Percentiles rank a stretch among this genome's conserved stretches.
phyloP scores from a whole-genome alignment of 2,888 invertebrate species.

The Erpobdella octoculata region DNA sequence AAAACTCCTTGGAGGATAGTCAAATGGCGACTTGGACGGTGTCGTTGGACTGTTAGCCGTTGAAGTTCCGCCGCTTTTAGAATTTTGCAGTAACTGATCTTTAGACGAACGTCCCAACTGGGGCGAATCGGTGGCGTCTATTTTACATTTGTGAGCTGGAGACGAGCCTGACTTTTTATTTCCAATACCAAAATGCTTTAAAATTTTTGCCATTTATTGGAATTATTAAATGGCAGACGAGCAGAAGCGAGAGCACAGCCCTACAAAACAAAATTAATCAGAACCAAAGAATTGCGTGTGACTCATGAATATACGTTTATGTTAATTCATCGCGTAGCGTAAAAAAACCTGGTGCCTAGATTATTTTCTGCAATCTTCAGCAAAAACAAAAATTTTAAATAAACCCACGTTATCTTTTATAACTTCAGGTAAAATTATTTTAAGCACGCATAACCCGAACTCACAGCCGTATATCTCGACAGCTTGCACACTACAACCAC shows the following conservation, averaged over 20 bases:
- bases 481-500: too few relatives aligned
- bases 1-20: neutral
- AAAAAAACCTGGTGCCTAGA: too few relatives aligned
- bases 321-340: too few relatives aligned
- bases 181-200: constrained; percentile 27
- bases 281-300: constrained; percentile 18
- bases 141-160: constrained; percentile 24
- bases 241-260: neutral
- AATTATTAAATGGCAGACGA: constrained; percentile 3
- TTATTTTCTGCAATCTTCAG: too few relatives aligned
- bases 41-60: constrained; percentile 13
- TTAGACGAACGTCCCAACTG: neutral
- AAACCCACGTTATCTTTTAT: too few relatives aligned
- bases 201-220: constrained; percentile 24
- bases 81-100: neutral
- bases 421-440: too few relatives aligned
- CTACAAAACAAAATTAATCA: constrained; percentile 13
- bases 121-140: constrained; percentile 17
- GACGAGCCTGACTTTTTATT: constrained; percentile 22
- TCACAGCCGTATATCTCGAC: too few relatives aligned
- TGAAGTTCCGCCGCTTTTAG: neutral
- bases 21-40: constrained; percentile 18
- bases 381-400: too few relatives aligned
- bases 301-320: constrained; percentile 1
- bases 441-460: too few relatives aligned